These are phyloP conservation scores for Eurystomus gularis DNA, from an alignment of 2,113 vertebrate genomes.

Conservation along the genomic window DNA sequence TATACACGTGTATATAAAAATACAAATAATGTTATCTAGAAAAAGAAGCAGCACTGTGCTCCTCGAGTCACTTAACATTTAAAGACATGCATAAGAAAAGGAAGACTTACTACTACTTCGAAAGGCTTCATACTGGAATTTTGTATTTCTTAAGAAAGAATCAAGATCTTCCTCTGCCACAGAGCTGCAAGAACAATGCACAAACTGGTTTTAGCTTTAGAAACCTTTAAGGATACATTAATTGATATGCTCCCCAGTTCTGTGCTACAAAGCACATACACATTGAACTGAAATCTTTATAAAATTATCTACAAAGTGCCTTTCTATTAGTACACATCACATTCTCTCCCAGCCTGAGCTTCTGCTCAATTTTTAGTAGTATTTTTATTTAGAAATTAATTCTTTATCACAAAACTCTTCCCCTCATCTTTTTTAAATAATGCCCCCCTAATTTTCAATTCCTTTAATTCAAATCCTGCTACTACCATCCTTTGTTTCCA, in stretches of 20 bases:
- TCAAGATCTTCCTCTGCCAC: constrained; percentile 85
- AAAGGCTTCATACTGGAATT: constrained; percentile 90
- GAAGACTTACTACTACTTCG: constrained; percentile 88
- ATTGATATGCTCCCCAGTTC: background rate
- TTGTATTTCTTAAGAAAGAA: constrained; percentile 84
- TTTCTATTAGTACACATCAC: background rate
- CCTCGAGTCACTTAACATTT: background rate
- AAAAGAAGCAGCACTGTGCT: background rate
- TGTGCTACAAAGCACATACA: background rate
- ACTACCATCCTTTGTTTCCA: background rate
- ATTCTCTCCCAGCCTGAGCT: background rate
- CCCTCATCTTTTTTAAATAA: background rate
- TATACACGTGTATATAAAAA: background rate
- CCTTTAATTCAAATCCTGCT: background rate
- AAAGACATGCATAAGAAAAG: background rate
- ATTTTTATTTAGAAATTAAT: background rate
- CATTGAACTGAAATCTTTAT: background rate
- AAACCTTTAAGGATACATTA: background rate
- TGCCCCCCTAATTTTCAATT: background rate
- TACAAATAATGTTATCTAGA: no score
- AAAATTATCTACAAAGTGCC: background rate
- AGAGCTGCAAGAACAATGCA: constrained; percentile 71
- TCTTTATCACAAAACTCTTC: background rate
- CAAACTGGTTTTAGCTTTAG: background rate
- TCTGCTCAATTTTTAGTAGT: background rate